A percentile compares a stretch with the other conserved stretches of the same genome.
phyloP scores from a whole-genome alignment of 2,888 invertebrate species.

The Boloria selene region DNA sequence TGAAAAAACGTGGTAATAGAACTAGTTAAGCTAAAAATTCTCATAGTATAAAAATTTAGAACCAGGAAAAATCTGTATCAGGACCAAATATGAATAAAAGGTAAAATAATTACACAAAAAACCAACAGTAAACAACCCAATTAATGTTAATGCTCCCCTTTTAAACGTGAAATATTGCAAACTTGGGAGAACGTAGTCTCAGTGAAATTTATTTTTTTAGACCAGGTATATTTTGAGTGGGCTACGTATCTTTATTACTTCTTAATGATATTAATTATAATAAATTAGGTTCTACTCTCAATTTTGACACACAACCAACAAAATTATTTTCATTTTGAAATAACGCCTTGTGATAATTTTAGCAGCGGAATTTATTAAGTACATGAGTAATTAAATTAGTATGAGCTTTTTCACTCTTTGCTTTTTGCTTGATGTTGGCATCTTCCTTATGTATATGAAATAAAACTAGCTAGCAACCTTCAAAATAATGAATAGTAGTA shows the following conservation, averaged over 20 bases:
- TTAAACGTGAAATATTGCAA: slow-evolving; percentile 32
- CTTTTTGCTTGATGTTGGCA: no score
- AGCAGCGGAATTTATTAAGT: no score
- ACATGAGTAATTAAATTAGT: no score
- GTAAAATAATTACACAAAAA: slow-evolving; percentile 26
- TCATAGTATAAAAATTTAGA: no score
- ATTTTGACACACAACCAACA: background rate
- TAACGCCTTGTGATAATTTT: no score
- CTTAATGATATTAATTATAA: background rate
- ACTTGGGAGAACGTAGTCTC: slow-evolving; percentile 11
- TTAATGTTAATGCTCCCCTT: slow-evolving; percentile 33
- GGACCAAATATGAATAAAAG: slow-evolving; percentile 1
- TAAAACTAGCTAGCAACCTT: no score
- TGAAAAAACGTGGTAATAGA: no score
- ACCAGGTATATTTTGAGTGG: slow-evolving; percentile 1
- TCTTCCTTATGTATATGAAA: no score
- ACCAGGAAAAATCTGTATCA: background rate
- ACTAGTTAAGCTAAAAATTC: no score
- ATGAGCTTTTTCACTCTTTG: no score
- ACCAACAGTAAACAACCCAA: slow-evolving; percentile 31
- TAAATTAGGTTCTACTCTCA: background rate
- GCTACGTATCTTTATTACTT: background rate
- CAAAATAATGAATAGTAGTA: no score
- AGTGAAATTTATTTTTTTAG: slow-evolving; percentile 11
- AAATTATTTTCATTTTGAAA: no score